Conservation (phyloP, 2,888 invertebrate species). For the Tetragonula carbonaria region DNA sequence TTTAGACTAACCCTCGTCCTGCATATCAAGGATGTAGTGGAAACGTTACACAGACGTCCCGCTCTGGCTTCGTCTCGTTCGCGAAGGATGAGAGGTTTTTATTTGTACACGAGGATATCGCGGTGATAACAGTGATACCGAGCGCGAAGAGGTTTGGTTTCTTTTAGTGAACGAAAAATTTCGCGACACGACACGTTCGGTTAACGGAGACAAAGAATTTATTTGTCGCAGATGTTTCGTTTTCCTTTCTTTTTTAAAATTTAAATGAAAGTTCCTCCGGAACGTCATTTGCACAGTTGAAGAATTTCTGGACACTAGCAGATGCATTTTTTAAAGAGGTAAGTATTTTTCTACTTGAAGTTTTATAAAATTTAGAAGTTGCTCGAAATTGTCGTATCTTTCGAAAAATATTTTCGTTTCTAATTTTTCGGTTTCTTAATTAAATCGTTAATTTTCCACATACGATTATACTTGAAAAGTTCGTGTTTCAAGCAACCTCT, state of each 20-base stretch:
- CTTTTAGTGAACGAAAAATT: conserved; percentile 8
- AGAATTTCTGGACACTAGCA: no score
- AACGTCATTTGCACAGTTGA: neutral
- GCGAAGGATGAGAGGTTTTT: conserved; percentile 9
- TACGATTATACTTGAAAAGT: no score
- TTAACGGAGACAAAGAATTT: conserved; percentile 22
- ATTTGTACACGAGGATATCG: conserved; percentile 30
- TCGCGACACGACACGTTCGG: neutral
- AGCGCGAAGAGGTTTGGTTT: neutral
- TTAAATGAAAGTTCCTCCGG: neutral
- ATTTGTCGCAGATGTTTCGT: neutral
- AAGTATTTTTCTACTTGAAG: no score
- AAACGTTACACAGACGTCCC: conserved; percentile 14
- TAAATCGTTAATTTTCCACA: no score
- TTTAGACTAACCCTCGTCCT: conserved; percentile 53
- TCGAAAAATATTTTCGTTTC: no score
- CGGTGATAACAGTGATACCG: conserved; percentile 32
- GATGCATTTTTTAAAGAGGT: no score
- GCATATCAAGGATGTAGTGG: conserved; percentile 59
- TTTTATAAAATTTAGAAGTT: neutral
- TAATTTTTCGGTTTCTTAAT: no score
- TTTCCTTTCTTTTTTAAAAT: neutral
- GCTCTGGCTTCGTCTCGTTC: conserved; percentile 23
- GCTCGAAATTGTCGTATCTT: no score
- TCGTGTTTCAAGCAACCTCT: no score